Evolutionary conservation across 2,888 invertebrate genomes (phyloP).

Genomic region (Conops quadrifasciatus): DNA sequence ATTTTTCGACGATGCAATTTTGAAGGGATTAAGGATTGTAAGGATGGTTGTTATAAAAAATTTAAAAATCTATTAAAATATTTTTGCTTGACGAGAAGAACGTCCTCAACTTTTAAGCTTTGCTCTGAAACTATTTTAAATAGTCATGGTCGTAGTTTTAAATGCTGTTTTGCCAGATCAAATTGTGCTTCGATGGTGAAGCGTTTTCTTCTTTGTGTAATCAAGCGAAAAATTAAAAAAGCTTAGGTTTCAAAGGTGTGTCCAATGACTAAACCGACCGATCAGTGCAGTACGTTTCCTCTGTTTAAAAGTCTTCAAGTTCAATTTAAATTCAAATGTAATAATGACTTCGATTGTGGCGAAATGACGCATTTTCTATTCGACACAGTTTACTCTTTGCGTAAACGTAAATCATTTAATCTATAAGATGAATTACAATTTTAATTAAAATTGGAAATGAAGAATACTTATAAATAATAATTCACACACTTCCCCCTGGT

Average conservation of each 20-base stretch:
- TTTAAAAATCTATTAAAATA: neutral
- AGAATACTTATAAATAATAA: no score
- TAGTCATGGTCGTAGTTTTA: neutral
- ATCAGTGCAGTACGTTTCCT: no score
- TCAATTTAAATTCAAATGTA: no score
- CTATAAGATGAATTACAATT: no score
- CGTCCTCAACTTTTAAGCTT: slow-evolving; percentile 2
- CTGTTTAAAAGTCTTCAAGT: no score
- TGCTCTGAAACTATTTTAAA: neutral
- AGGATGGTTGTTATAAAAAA: neutral
- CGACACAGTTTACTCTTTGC: no score
- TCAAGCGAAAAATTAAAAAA: slow-evolving; percentile 53
- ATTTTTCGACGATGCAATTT: slow-evolving; percentile 60
- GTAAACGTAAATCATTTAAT: no score
- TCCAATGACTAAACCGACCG: neutral
- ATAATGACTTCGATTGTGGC: no score
- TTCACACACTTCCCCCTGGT: no score
- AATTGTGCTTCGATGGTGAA: neutral
- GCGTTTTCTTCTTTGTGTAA: slow-evolving; percentile 37
- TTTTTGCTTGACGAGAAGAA: neutral
- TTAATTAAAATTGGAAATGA: no score
- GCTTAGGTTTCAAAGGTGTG: neutral
- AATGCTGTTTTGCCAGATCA: neutral
- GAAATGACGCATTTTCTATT: no score
- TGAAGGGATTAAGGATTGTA: slow-evolving; percentile 47